Base-by-base conservation (phyloP, 2,113 vertebrate species). In the Tringa solitaria region DNA sequence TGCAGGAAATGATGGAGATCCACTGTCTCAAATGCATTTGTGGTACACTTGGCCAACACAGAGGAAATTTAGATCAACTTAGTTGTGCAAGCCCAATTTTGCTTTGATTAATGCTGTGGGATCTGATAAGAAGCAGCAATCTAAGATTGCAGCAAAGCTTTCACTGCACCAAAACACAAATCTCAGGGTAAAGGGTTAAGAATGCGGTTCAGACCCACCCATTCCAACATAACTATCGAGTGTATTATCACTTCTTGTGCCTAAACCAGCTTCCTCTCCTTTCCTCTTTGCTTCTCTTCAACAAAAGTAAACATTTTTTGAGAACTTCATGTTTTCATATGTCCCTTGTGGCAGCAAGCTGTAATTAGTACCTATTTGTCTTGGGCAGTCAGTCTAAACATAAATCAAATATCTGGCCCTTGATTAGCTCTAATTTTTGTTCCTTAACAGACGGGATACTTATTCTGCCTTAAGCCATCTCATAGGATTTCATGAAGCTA, bases 391-490 rank as follows among this genome's bases (percentile, higher is more conserved):
- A 8, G 10, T 20, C 41, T 63, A 67, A 73, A 88, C 8, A 41
- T 39, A 70, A 89, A 57, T 35, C 48, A 72, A 78, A 15, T 35
- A 61, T 60, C 56, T 46, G 17, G 10, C 37, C 63, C 45, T 51
- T 33, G n/a, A 78, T 60, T 64, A 78, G 87, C 73, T 87, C 39
- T 60, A 48, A 56, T 68, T 91, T 87, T 84, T 89, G 51, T 87
- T 87, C 73, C 80, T 51, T 81, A 74, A 41, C 24, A 45, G 54
- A 41, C 0, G 0, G 6, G 41, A 83, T 27, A 54, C 59, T 91
- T 84, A 84, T 84, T 78, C 86, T 72, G 76, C 60, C 46, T 70
- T 81, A 64, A 94, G 51, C 39, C 76, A 68, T 37, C 69, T 30
- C 24, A 37, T 6, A 74, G 51, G n/a, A 59, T 68, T 89, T n/a